Evolutionary conservation across 2,888 invertebrate genomes (phyloP).

Genomic region (Xanthostigma xanthostigma): DNA sequence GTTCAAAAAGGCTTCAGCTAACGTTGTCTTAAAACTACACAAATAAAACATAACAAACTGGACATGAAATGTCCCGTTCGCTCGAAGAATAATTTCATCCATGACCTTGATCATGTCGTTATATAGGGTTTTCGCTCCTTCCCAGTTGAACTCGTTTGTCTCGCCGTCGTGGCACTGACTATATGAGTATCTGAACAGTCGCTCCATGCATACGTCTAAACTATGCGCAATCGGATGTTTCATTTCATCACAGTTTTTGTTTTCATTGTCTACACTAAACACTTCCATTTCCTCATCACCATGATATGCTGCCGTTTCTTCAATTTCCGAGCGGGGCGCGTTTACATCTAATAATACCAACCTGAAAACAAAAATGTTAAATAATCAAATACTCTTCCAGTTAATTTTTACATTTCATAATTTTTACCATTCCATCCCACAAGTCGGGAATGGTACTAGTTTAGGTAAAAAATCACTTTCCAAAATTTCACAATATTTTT

Average conservation of each 20-base stretch:
- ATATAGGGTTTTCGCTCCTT: conserved; percentile 43
- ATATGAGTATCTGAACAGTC: conserved; percentile 53
- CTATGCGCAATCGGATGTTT: conserved; percentile 43
- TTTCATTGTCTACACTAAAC: conserved; percentile 42
- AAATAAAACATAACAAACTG: conserved; percentile 65
- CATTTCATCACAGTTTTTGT: conserved; percentile 28
- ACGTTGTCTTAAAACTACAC: conserved; percentile 44
- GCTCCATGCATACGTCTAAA: conserved; percentile 64
- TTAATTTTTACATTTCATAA: too few relatives aligned
- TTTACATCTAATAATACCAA: conserved; percentile 62
- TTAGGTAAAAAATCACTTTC: too few relatives aligned
- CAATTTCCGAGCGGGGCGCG: conserved; percentile 38
- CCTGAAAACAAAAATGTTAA: conserved; percentile 30
- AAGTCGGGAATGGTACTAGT: too few relatives aligned
- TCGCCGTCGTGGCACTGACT: conserved; percentile 35
- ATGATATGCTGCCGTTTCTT: conserved; percentile 31
- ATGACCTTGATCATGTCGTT: conserved; percentile 51
- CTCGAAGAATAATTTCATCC: conserved; percentile 66
- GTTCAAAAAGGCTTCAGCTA: conserved; percentile 49
- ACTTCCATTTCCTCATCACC: conserved; percentile 29
- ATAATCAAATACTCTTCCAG: neutral
- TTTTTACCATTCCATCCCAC: too few relatives aligned
- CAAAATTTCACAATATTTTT: too few relatives aligned
- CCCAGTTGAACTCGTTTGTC: conserved; percentile 33
- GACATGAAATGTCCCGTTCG: conserved; percentile 65